Conservation (phyloP, 1,140 invertebrate genomes). For the Adoxophyes honmai region DNA sequence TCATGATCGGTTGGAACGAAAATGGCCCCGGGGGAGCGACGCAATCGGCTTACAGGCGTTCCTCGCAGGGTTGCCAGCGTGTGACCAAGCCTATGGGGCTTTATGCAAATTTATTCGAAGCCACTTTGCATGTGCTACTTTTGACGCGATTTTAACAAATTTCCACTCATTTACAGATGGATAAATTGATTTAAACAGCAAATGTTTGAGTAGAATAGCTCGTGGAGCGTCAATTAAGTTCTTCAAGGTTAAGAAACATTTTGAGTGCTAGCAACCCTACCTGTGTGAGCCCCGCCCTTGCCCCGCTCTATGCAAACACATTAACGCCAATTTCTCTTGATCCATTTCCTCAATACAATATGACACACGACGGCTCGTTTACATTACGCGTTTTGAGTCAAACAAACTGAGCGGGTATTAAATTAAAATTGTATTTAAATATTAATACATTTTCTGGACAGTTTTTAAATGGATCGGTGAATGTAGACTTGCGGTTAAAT, state of each 20-base stretch:
- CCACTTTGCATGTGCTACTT: not conserved
- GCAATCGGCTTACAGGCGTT: constrained; percentile 15
- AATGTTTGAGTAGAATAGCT: no score
- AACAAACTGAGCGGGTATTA: not conserved
- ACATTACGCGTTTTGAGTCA: constrained; percentile 8
- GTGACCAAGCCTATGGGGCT: not conserved
- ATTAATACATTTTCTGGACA: no score
- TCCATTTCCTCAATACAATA: constrained; percentile 14
- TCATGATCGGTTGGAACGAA: constrained; percentile 17
- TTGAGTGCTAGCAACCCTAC: not conserved
- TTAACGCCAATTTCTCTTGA: constrained; percentile 17
- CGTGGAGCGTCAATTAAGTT: no score
- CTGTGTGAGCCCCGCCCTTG: not conserved
- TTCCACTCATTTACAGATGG: no score
- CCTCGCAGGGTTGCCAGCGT: constrained; percentile 1
- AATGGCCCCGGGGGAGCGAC: constrained; percentile 9
- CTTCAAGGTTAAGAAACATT: no score
- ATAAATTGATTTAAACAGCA: no score
- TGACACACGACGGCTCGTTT: constrained; percentile 10
- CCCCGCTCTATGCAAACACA: constrained; percentile 16
- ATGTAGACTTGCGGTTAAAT: no score
- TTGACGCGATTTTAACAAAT: no score
- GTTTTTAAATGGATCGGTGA: no score
- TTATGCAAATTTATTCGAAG: constrained; percentile 10
- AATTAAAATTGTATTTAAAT: not conserved